Percentiles rank a stretch among this genome's conserved stretches.
Evolutionary conservation across 2,888 invertebrate genomes (phyloP).

Genomic region (Parnassius orleans): DNA sequence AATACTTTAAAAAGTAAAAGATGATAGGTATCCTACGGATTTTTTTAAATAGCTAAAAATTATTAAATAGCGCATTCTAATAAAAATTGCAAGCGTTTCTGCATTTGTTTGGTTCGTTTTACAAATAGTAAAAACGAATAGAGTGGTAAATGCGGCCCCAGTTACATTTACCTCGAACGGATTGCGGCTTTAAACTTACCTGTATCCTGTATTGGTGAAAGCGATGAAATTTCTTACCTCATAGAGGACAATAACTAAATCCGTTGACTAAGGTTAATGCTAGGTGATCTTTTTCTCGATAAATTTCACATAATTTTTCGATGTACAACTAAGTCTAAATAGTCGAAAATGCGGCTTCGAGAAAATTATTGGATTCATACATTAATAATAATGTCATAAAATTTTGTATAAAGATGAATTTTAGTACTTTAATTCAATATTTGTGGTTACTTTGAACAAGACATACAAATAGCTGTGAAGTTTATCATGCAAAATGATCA

Average conservation of each 20-base stretch:
- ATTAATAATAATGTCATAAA: too few species aligned
- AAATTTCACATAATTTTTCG: conserved; percentile 7
- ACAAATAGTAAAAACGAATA: conserved; percentile 20
- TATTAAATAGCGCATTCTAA: not conserved
- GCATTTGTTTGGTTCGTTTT: conserved; percentile 1
- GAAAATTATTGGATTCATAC: too few species aligned
- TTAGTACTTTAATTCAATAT: too few species aligned
- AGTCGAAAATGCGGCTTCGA: too few species aligned
- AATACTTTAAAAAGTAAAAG: too few species aligned
- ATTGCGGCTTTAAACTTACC: conserved; percentile 50
- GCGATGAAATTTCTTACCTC: conserved; percentile 50
- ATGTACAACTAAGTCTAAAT: too few species aligned
- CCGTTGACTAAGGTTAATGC: conserved; percentile 40
- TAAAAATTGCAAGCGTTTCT: conserved; percentile 43
- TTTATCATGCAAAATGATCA: too few species aligned
- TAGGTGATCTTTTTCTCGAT: conserved; percentile 41
- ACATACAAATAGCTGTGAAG: too few species aligned
- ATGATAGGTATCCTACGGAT: too few species aligned
- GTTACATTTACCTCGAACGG: conserved; percentile 43
- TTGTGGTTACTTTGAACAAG: too few species aligned
- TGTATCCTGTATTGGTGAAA: conserved; percentile 41
- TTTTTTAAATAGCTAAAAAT: too few species aligned
- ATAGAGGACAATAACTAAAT: conserved; percentile 47
- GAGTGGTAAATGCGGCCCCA: conserved; percentile 25
- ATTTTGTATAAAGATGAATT: too few species aligned